Evolutionary conservation across 2,888 invertebrate species (phyloP), one percentile per base, ranked within the genome.

Genomic region (Dexiosoma caninum): DNA sequence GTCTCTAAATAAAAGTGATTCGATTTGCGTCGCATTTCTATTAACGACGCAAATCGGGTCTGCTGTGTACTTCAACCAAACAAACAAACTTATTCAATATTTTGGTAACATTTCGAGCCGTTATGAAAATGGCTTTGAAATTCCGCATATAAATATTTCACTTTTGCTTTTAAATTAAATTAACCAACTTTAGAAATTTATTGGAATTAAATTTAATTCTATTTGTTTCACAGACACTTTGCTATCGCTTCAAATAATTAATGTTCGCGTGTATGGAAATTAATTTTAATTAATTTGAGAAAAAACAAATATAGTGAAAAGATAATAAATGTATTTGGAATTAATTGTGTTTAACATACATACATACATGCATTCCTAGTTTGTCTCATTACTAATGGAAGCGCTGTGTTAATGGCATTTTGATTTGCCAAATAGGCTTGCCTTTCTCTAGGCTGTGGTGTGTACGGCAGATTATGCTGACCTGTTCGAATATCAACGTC

Each of bases 311-410:
- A n/a, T n/a, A n/a, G n/a, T n/a, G n/a, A n/a, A n/a, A n/a, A 59
- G 3, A 27, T 14, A 42, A 27, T 35, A 46, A 6, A 55, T 23
- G 27, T 23, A 46, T 35, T 69, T 46, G 5, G 23, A 44, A 69
- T 70, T 53, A 51, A n/a, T 46, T 60, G 44, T 40, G 27, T 49
- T 23, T 82, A 86, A 92, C 71, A 42, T 62, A 70, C 70, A 59
- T 70, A 95, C 95, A 95, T 94, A 27, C 27, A 27, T 27, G 27
- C 95, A 95, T 94, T 83, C 69, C 81, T 94, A 84, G 93, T 92
- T 89, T 95, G 95, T 84, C 85, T 84, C 78, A 84, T 82, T 57
- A 95, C 92, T 88, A 94, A 92, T 80, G 95, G 94, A 90, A 94
- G 92, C 87, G 93, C 92, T 84, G 92, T 87, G 55, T 86, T 87